These are phyloP conservation scores for Eutrigla gurnardus DNA, from an alignment of 2,797 vertebrate genomes.

Conservation along the genomic window DNA sequence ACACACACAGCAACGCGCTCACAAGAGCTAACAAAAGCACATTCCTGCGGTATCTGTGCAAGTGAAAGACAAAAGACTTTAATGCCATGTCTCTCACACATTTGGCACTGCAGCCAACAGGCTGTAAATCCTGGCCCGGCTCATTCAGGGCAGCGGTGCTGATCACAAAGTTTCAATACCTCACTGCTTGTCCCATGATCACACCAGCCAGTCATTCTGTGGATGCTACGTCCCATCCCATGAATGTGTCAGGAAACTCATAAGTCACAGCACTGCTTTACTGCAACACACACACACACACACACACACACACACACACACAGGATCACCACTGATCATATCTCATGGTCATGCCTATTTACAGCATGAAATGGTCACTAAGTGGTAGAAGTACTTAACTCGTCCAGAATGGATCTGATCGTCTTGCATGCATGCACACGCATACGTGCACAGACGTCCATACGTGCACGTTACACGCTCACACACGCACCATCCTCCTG, in stretches of 20 bases:
- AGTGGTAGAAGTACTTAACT: constrained; percentile 34
- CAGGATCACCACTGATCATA: constrained; percentile 35
- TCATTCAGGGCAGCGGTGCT: constrained; percentile 56
- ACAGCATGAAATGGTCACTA: constrained; percentile 43
- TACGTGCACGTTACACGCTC: not conserved
- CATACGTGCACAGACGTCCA: constrained; percentile 3
- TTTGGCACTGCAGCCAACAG: constrained; percentile 45
- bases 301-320: constrained; percentile 21
- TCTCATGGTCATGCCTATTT: constrained; percentile 51
- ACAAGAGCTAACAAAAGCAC: constrained; percentile 73
- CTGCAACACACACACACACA: constrained; percentile 30
- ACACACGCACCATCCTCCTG: constrained; percentile 36
- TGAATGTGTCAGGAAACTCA: constrained; percentile 60
- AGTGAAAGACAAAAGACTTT: constrained; percentile 77
- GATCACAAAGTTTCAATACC: constrained; percentile 71
- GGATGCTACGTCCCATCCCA: constrained; percentile 50
- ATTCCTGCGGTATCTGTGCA: constrained; percentile 81
- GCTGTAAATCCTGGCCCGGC: constrained; percentile 66
- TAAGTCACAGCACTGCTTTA: constrained; percentile 55
- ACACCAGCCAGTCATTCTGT: constrained; percentile 42
- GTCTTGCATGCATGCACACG: constrained; percentile 9
- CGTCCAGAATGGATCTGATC: constrained; percentile 25
- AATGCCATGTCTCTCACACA: constrained; percentile 71
- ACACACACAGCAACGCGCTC: constrained; percentile 56
- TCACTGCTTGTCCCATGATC: constrained; percentile 45